These are phyloP conservation scores for Drosophila mimica DNA, from an alignment of 2,888 invertebrate species.

Conservation along the genomic window DNA sequence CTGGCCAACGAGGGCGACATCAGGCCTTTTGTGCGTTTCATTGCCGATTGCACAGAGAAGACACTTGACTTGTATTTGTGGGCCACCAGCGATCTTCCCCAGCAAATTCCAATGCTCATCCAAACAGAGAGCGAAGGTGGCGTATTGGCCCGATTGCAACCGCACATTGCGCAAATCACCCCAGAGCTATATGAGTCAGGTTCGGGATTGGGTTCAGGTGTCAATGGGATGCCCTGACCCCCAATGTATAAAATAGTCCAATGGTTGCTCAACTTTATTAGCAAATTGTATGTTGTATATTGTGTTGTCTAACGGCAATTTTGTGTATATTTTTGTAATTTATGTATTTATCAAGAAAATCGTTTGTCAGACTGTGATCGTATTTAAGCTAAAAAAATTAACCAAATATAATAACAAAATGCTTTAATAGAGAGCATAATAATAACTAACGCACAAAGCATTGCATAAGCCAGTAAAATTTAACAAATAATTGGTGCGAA, in stretches of 20 bases:
- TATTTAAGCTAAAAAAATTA: conserved; percentile 58
- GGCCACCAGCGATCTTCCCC: conserved; percentile 91
- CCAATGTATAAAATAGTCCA: not conserved
- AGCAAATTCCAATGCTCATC: conserved; percentile 89
- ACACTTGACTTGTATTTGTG: conserved; percentile 94
- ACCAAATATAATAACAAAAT: conserved; percentile 53
- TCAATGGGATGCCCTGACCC: conserved; percentile 70
- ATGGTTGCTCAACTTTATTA: conserved; percentile 29
- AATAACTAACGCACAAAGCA: conserved; percentile 41
- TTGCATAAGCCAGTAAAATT: not conserved
- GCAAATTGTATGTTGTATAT: conserved; percentile 45
- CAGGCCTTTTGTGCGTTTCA: conserved; percentile 97
- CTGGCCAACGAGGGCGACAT: conserved; percentile 97
- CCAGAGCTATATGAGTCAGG: conserved; percentile 37
- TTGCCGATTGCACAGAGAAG: conserved; percentile 95
- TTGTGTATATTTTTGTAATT: conserved; percentile 44
- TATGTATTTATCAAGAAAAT: conserved; percentile 34
- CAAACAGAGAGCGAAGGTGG: conserved; percentile 80
- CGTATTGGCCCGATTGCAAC: conserved; percentile 64
- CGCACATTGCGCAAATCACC: conserved; percentile 35
- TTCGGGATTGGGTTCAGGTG: conserved; percentile 67
- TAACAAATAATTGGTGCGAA: conserved; percentile 1
- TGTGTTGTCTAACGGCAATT: conserved; percentile 35
- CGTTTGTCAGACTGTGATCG: conserved; percentile 66
- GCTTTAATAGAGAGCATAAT: conserved; percentile 16